These are phyloP conservation scores for Pilophorus perplexus DNA, from an alignment of 2,888 invertebrate genomes.

Conservation along the genomic window DNA sequence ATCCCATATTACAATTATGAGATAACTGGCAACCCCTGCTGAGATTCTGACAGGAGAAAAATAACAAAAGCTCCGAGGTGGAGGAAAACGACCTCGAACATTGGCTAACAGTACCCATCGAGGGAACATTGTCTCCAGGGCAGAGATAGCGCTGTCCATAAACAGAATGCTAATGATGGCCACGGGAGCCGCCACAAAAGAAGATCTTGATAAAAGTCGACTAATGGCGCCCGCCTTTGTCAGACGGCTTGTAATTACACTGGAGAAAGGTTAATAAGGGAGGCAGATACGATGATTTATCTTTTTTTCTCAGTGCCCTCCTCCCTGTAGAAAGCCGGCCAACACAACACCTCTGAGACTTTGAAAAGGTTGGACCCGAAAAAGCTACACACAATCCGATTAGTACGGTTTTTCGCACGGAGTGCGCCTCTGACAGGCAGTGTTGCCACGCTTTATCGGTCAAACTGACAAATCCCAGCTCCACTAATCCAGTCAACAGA, in stretches of 20 bases:
- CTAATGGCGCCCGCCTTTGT: conserved; percentile 39
- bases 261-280: conserved; percentile 34
- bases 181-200: conserved; percentile 37
- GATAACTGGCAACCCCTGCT: not conserved
- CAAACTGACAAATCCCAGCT: too few species aligned
- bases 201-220: conserved; percentile 31
- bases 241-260: conserved; percentile 32
- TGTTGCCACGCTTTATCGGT: too few species aligned
- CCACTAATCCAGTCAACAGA: too few species aligned
- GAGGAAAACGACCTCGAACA: conserved; percentile 33
- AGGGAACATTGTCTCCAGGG: conserved; percentile 25
- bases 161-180: conserved; percentile 39
- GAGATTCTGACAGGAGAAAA: conserved; percentile 20
- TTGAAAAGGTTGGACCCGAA: not conserved
- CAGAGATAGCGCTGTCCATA: conserved; percentile 25
- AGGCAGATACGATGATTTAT: conserved; percentile 36
- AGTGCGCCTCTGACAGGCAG: too few species aligned
- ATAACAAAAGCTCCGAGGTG: conserved; percentile 10
- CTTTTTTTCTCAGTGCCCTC: conserved; percentile 21
- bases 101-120: conserved; percentile 35
- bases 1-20: not conserved
- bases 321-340: conserved; percentile 14
- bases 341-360: conserved; percentile 7
- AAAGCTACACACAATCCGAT: too few species aligned
- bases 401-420: too few species aligned